A percentile compares a stretch with the other conserved stretches of the same genome.
Conservation (phyloP, 2,113 vertebrate species). For the Rhinichthys klamathensis region DNA sequence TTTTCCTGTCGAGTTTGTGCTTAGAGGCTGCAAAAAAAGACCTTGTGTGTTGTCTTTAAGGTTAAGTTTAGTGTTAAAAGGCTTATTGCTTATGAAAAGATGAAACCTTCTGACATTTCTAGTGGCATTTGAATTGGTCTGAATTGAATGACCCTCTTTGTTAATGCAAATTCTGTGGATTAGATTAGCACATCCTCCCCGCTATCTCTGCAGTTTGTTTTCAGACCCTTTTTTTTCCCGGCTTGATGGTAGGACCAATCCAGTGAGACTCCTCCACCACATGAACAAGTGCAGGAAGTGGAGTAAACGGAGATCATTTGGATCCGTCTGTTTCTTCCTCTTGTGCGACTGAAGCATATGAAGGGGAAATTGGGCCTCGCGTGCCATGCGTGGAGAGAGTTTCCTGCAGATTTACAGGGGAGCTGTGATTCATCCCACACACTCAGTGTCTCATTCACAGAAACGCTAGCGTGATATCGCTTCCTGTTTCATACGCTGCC, state of each 20-base stretch:
- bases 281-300: conserved; percentile 41
- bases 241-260: neutral
- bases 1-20: neutral
- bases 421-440: conserved; percentile 54
- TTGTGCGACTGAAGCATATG: neutral
- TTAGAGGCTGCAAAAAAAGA: neutral
- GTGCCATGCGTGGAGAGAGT: conserved; percentile 32
- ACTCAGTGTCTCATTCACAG: conserved; percentile 59
- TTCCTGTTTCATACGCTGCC: conserved; percentile 51
- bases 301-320: conserved; percentile 47
- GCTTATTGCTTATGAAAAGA: neutral
- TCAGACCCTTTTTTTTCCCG: neutral
- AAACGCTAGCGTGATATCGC: conserved; percentile 32
- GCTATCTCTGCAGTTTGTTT: neutral
- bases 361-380: conserved; percentile 44
- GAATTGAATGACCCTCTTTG: neutral
- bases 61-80: neutral
- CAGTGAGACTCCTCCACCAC: neutral
- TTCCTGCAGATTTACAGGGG: conserved; percentile 47
- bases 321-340: conserved; percentile 36
- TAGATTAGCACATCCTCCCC: conserved; percentile 11
- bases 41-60: neutral
- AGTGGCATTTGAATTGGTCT: neutral
- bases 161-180: neutral
- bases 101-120: neutral